Evolutionary conservation across 37 sponge, comb jelly and placozoan species (phyloP), one percentile per base, ranked within the genome.

Genomic region (Oscarella lobularis): DNA sequence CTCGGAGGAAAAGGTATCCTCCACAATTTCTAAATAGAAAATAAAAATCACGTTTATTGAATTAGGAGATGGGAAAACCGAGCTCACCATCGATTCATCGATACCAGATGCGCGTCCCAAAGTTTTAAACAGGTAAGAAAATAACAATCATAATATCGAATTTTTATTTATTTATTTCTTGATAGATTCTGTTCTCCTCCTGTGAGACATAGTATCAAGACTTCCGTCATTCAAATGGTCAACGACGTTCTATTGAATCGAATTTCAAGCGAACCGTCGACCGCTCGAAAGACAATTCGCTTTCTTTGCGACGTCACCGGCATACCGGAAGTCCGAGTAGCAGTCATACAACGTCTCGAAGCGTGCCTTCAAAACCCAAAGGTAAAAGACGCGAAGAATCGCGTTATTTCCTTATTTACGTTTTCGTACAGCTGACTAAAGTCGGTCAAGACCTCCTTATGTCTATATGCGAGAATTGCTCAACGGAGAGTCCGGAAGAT

Each of bases 361-460:
- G 67, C 67, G 0, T 92, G 92, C 88, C 77, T 92, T 0, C 89
- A 85, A 39, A 92, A 92, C 68, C 86, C 92, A 2, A 92, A 92
- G 83, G 91, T 85, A 27, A n/a, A n/a, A n/a, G n/a, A n/a, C n/a
- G n/a, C n/a, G n/a, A n/a, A n/a, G n/a, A n/a, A n/a, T n/a, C n/a
- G n/a, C n/a, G n/a, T n/a, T n/a, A n/a, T n/a, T n/a, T n/a, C n/a
- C n/a, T n/a, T n/a, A n/a, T n/a, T n/a, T n/a, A n/a, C n/a, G n/a
- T n/a, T n/a, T n/a, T n/a, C n/a, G n/a, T n/a, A n/a, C 20, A 48
- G 73, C 27, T 70, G 32, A 70, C 73, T 27, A 20, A 29, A 27
- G 29, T 14, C 27, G 73, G 29, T 27, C 73, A 70, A 70, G 35
- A 70, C 27, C 27, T 70, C 14, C 14, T 70, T 14, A 9, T 70